Evolutionary conservation across 1,140 invertebrate species (phyloP).

Genomic region (Pemphigus obesinymphae): DNA sequence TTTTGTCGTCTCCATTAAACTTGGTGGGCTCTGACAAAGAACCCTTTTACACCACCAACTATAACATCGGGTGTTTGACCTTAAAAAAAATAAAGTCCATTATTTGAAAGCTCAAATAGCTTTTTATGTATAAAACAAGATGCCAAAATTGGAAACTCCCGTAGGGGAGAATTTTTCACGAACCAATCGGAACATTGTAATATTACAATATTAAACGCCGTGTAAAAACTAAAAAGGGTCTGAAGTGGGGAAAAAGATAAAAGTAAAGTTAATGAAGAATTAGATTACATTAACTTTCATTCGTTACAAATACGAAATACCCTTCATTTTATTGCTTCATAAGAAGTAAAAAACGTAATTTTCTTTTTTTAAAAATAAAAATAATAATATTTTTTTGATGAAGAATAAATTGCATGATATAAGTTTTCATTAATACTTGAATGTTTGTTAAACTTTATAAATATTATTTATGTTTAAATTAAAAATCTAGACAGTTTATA

Average conservation of each 20-base stretch:
- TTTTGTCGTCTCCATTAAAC: slow-evolving; percentile 24
- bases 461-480: not conserved
- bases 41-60: slow-evolving; percentile 11
- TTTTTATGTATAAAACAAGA: slow-evolving; percentile 20
- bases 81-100: slow-evolving; percentile 19
- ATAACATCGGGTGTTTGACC: slow-evolving; percentile 4
- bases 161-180: not conserved
- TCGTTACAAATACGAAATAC: not conserved
- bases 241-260: slow-evolving; percentile 2
- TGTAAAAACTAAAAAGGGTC: not conserved
- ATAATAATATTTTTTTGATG: not conserved
- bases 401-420: not conserved
- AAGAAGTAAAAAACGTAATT: not conserved
- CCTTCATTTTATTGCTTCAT: not conserved
- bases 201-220: slow-evolving; percentile 5
- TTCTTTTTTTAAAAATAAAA: not conserved
- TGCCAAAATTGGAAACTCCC: not conserved
- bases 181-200: slow-evolving; percentile 10
- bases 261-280: slow-evolving; percentile 24
- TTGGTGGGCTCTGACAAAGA: slow-evolving; percentile 23
- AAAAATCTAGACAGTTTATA: too few species aligned
- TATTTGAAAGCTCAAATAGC: slow-evolving; percentile 12
- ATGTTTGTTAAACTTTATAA: not conserved
- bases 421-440: not conserved
- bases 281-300: not conserved